Evolutionary conservation across 2,888 invertebrate species (phyloP), one percentile per base, ranked within the genome.

Genomic region (Philaethria dido): DNA sequence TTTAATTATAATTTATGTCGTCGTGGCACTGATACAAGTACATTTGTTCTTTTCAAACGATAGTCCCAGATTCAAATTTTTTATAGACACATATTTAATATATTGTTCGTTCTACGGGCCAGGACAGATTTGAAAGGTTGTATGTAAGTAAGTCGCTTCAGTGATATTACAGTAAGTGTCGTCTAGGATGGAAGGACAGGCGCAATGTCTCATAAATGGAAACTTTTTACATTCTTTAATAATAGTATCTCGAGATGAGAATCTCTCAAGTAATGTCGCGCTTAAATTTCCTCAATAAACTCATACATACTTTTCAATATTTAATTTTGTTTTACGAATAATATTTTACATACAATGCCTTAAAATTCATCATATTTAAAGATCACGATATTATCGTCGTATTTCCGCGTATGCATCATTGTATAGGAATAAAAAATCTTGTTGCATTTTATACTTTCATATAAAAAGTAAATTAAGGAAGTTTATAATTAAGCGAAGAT

Each of bases 361-460:
- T 3, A 50, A 29, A 50, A 50, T 25, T 50, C n/a, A 25, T 9
- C 8, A 50, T 22, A 29, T 29, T 50, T 33, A 8, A 33, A 33
- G 33, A 50, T 50, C 48, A 50, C n/a, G n/a, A n/a, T n/a, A n/a
- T n/a, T n/a, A n/a, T n/a, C n/a, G n/a, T 52, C 11, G 16, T 33
- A 16, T 52, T 52, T 33, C 29, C 52, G 16, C 16, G 29, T 52
- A 52, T n/a, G 50, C 25, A 25, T 52, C 29, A 52, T 33, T 33
- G 52, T 52, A 16, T 29, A 39, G 1, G 36, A 57, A 25, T 18
- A 45, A 45, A 45, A 59, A 44, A 52, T 16, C 14, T 13, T 16
- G 18, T 44, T 60, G 45, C 60, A 18, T 60, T 29, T 22, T 33
- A 39, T 55, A n/a, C 18, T 59, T n/a, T 59, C 45, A 60, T 44